phyloP scores from a whole-genome alignment of 37 sponge, comb jelly and placozoan genomes.

The Dysidea cf. avara region DNA sequence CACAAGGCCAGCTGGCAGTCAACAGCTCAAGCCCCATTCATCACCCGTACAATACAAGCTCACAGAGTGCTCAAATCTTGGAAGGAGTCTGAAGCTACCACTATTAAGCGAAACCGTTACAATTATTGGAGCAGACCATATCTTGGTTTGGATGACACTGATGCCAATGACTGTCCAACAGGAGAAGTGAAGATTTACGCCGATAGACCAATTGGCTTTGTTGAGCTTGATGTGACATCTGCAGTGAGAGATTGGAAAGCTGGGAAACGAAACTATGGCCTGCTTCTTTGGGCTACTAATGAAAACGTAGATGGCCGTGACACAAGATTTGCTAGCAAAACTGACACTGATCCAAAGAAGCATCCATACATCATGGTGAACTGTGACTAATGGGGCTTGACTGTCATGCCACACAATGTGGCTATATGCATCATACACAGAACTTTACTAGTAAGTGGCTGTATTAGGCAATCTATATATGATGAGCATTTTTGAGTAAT shows the following conservation, averaged over 20 bases:
- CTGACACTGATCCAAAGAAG: not conserved
- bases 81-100: slow-evolving; percentile 34
- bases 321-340: slow-evolving; percentile 17
- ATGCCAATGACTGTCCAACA: slow-evolving; percentile 1
- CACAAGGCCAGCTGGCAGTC: slow-evolving; percentile 26
- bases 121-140: slow-evolving; percentile 15
- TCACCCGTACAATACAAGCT: too few species aligned
- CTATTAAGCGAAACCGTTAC: not conserved
- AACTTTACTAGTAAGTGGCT: too few species aligned
- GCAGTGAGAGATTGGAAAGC: slow-evolving; percentile 28
- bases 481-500: too few species aligned
- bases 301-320: slow-evolving; percentile 25
- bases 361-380: slow-evolving; percentile 22
- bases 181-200: slow-evolving; percentile 18
- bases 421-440: too few species aligned
- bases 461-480: too few species aligned
- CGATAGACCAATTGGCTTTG: slow-evolving; percentile 7
- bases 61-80: slow-evolving; percentile 21
- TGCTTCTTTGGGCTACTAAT: slow-evolving; percentile 23
- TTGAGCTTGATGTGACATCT: slow-evolving; percentile 24
- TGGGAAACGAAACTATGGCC: slow-evolving; percentile 38
- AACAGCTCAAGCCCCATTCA: slow-evolving; percentile 11
- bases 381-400: too few species aligned
- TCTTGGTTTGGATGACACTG: slow-evolving; percentile 31
- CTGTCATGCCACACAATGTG: too few species aligned